Base-by-base conservation (phyloP, 1,140 invertebrate species). In the Trachymyrmex cornetzi region DNA sequence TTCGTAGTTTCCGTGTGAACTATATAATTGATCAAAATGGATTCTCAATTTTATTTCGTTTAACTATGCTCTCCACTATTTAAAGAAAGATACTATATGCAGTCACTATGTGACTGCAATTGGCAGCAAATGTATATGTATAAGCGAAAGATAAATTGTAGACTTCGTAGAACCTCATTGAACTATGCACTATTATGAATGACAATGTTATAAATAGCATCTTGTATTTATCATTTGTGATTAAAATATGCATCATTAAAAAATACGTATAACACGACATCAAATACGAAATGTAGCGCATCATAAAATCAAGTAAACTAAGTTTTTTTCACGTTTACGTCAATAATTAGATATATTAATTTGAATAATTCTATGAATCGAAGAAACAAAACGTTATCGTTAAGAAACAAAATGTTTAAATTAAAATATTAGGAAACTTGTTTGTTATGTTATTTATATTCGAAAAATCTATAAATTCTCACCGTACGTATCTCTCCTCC, bases 401-500 rank as follows among this genome's bases (percentile, higher is more conserved):
- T n/a, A 34, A 34, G 4, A 53, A 67, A 34, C 14, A 80, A 44
- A 44, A 44, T 44, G 0, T 44, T 55, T 12, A 24, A 81, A 71
- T n/a, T 38, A 14, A 38, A 57, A 55, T 11, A 55, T 22, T 5
- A 63, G 1, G 5, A 7, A 34, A 2, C 12, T 48, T 3, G 48
- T 27, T 27, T 34, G n/a, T 53, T 53, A 67, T 16, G 16, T 66
- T 64, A 66, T 44, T 44, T 9, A 44, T 66, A 66, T 1, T 44
- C 22, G 5, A 53, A 48, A 34, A 75, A 63, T 74, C 2, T 11
- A 27, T 7, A 19, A 61, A 9, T 30, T 30, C 44, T 87, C 88
- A 48, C 84, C 87, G 44, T 84, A 61, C 50, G 5, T 79, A 79
- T 44, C 71, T 64, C 1, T 89, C 69, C 30, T 88, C 72, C 1